Percentiles rank a stretch among this genome's conserved stretches.
Conservation (phyloP, 2,888 invertebrate species). For the Rhaphigaster nebulosa region DNA sequence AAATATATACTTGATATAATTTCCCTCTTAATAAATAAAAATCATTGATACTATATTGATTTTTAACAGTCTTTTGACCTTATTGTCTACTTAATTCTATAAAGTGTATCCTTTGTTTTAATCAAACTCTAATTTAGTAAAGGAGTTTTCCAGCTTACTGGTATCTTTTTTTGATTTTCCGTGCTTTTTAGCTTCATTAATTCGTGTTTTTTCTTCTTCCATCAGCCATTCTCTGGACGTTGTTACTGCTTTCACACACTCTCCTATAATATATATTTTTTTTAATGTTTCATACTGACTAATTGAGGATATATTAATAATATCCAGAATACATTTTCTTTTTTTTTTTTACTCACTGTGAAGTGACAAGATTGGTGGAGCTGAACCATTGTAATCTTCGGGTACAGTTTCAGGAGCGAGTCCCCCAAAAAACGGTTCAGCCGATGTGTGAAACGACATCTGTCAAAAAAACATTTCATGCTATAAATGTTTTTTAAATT, state of each 20-base stretch:
- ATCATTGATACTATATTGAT: background rate
- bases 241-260: constrained; percentile 57
- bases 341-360: constrained; percentile 61
- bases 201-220: constrained; percentile 61
- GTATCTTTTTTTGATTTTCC: constrained; percentile 61
- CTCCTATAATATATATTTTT: constrained; percentile 53
- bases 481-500: background rate
- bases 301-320: background rate
- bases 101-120: background rate
- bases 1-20: background rate
- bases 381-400: constrained; percentile 65
- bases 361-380: constrained; percentile 62
- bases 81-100: constrained; percentile 52
- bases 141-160: constrained; percentile 59
- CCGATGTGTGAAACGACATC: constrained; percentile 64
- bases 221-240: constrained; percentile 59
- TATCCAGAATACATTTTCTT: background rate
- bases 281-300: background rate
- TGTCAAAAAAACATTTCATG: constrained; percentile 58
- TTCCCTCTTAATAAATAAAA: background rate
- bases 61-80: constrained; percentile 44
- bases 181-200: constrained; percentile 61
- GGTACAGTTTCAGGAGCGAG: constrained; percentile 63
- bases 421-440: constrained; percentile 63
- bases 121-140: constrained; percentile 62